Evolutionary conservation across 1,140 invertebrate genomes (phyloP), one percentile per base, ranked within the genome.

Genomic region (Scaptomyza hsui): DNA sequence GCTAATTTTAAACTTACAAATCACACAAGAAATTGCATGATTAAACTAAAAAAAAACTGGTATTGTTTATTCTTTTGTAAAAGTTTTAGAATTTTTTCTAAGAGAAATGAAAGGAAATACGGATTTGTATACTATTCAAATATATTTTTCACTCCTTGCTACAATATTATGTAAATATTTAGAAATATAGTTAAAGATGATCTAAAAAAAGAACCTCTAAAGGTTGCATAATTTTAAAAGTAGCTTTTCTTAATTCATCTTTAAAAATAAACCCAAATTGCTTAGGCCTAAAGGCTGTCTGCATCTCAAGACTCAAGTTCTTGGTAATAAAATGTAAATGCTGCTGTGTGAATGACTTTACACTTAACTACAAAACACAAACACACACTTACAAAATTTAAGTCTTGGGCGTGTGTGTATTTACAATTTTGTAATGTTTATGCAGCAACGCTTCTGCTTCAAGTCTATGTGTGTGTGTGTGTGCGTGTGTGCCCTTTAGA

Each of bases 391-490:
- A 51, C 59, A 32, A 7, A 2, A 19, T 15, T 12, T 49, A 49
- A 45, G 39, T 45, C 24, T 59, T 52, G 47, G 52, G 62, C 35
- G n/a, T 21, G 37, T 73, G 55, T 64, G 56, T 77, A 81, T 82
- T 82, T 82, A 82, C 74, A 70, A 82, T 81, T 82, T 82, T 74
- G 70, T 78, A 82, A 70, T 82, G 71, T 82, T 82, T 82, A 82
- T 82, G 78, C 65, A 56, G 60, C 42, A 52, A 82, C 64, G 73
- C 64, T 63, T 71, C 63, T 80, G 35, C 1, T 29, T 10, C 39
- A 29, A n/a, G n/a, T 13, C 13, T 18, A 19, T 70, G 39, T 26
- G 44, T 45, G 49, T 21, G 32, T 39, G 32, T 37, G 53, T 45
- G 45, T 57, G 24, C 26, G 49, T 70, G 53, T 55, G 42, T 56